Conservation (phyloP, 2,113 vertebrate genomes). For the Vimba vimba region DNA sequence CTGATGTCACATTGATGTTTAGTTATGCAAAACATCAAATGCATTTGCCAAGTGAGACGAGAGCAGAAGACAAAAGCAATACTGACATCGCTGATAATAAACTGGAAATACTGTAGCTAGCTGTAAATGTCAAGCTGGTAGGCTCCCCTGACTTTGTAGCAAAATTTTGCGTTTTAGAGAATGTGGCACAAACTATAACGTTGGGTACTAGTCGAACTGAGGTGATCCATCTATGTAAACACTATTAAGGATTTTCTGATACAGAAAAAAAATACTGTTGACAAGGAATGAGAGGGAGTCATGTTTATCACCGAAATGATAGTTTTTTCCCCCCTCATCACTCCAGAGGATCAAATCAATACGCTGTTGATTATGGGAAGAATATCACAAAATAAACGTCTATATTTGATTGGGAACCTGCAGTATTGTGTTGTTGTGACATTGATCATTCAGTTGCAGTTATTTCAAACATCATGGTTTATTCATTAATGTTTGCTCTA, state of each 20-base stretch:
- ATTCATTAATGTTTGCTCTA: conserved; percentile 26
- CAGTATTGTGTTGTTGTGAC: conserved; percentile 40
- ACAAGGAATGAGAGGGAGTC: conserved; percentile 63
- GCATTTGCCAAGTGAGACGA: conserved; percentile 42
- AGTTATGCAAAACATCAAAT: conserved; percentile 55
- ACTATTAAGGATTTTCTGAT: conserved; percentile 79
- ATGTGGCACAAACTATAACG: conserved; percentile 57
- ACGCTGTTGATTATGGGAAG: conserved; percentile 63
- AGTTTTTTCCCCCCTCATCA: conserved; percentile 59
- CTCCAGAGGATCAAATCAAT: conserved; percentile 67
- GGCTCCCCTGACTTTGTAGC: neutral
- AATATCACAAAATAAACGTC: conserved; percentile 77
- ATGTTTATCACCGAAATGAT: conserved; percentile 46
- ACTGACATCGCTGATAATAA: conserved; percentile 46
- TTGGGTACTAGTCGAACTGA: conserved; percentile 68
- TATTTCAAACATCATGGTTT: conserved; percentile 51
- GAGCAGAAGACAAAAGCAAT: conserved; percentile 43
- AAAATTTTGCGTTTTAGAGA: neutral
- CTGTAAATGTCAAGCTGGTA: conserved; percentile 26
- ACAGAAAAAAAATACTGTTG: conserved; percentile 80
- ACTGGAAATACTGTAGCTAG: conserved; percentile 52
- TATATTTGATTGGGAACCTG: conserved; percentile 63
- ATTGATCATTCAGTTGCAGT: conserved; percentile 35
- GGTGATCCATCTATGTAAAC: conserved; percentile 74
- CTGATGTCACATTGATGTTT: conserved; percentile 52